These are phyloP conservation scores for Falco rusticolus DNA, from an alignment of 2,797 vertebrate genomes.

Conservation along the genomic window DNA sequence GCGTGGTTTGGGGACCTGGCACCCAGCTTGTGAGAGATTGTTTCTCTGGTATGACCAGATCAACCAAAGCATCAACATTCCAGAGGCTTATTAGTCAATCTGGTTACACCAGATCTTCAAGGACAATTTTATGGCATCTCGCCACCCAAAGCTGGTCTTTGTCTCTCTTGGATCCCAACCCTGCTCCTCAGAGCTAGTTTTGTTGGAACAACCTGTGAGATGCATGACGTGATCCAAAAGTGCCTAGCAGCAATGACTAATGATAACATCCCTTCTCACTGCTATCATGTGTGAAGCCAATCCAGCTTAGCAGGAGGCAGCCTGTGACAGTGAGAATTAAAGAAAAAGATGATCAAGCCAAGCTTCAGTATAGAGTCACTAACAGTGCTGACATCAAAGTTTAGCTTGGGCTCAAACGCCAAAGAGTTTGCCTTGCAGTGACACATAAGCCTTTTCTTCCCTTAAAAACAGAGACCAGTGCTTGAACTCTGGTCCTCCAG, in stretches of 20 bases:
- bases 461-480: background rate
- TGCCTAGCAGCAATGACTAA: background rate
- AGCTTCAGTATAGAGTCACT: background rate
- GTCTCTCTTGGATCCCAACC: background rate
- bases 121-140: background rate
- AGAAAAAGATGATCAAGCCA: background rate
- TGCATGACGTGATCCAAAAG: background rate
- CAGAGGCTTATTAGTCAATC: background rate
- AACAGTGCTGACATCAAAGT: background rate
- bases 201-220: background rate
- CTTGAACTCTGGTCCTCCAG: conserved; percentile 42
- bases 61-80: conserved; percentile 42
- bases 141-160: background rate
- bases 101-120: conserved; percentile 42
- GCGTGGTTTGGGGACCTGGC: background rate
- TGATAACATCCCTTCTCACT: conserved; percentile 31
- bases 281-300: background rate
- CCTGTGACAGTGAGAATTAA: background rate
- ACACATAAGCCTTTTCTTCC: background rate
- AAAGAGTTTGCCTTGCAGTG: background rate
- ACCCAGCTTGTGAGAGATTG: background rate
- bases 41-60: conserved; percentile 21
- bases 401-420: background rate
- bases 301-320: background rate
- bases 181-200: conserved; percentile 2